phyloP scores from a whole-genome alignment of 1,140 invertebrate genomes.

The Phymastichus coffea region DNA sequence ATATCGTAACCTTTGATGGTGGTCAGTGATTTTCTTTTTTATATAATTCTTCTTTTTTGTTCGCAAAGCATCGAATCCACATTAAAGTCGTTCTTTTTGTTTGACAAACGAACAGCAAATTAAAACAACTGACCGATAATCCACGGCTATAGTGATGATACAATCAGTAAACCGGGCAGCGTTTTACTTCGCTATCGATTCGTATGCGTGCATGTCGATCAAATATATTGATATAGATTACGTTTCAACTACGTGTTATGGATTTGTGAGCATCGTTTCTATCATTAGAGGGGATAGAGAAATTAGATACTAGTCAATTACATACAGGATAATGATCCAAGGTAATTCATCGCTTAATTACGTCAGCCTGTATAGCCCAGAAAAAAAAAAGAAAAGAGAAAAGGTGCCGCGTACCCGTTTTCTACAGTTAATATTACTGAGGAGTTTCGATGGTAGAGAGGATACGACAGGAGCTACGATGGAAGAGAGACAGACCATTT shows the following conservation, averaged over 20 bases:
- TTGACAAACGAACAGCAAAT: too few relatives aligned
- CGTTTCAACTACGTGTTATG: conserved; percentile 41
- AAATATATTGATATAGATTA: neutral
- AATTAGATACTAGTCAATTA: too few relatives aligned
- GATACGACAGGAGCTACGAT: neutral
- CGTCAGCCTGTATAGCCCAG: conserved; percentile 16
- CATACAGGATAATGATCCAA: too few relatives aligned
- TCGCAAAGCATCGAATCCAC: too few relatives aligned
- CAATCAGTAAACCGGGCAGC: too few relatives aligned
- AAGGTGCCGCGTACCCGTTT: neutral
- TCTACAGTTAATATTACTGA: conserved; percentile 12
- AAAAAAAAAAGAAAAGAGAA: too few relatives aligned
- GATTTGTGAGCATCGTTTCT: conserved; percentile 44
- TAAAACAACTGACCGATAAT: conserved; percentile 13
- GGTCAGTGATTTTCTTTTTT: too few relatives aligned
- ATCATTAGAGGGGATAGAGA: too few relatives aligned
- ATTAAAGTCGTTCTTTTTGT: too few relatives aligned
- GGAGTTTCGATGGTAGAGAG: neutral
- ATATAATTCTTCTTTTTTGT: too few relatives aligned
- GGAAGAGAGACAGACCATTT: neutral
- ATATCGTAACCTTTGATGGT: too few relatives aligned
- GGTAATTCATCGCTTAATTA: neutral
- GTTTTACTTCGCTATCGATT: neutral
- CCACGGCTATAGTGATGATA: conserved; percentile 5
- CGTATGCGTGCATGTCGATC: conserved; percentile 10